These are phyloP conservation scores for Epinephelus fuscoguttatus DNA, from an alignment of 2,113 vertebrate species.

Conservation along the genomic window DNA sequence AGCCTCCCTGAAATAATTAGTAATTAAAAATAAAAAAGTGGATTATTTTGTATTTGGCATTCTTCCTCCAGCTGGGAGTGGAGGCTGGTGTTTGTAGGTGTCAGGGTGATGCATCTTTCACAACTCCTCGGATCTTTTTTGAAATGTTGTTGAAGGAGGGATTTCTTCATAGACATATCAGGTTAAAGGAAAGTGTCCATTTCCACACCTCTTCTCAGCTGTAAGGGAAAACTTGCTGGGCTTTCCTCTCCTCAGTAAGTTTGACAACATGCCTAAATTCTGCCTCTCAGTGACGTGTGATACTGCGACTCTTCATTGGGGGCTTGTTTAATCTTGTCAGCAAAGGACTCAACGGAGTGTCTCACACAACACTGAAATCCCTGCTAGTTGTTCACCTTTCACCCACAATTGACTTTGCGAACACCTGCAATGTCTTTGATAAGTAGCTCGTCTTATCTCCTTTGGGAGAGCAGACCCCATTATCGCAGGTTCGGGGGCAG, in stretches of 20 bases:
- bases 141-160: constrained; percentile 42
- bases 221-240: constrained; percentile 45
- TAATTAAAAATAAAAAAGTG: constrained; percentile 84
- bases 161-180: constrained; percentile 56
- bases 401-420: constrained; percentile 75
- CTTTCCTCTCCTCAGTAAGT: constrained; percentile 59
- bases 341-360: constrained; percentile 56
- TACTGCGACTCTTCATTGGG: constrained; percentile 50
- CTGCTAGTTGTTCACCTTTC: constrained; percentile 69
- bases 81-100: constrained; percentile 60
- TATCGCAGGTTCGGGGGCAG: constrained; percentile 70
- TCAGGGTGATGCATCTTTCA: constrained; percentile 62
- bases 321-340: constrained; percentile 74
- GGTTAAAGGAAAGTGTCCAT: constrained; percentile 60
- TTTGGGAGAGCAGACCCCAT: constrained; percentile 72
- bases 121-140: constrained; percentile 54
- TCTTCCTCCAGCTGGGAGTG: constrained; percentile 48
- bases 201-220: constrained; percentile 14
- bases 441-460: constrained; percentile 80
- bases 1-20: constrained; percentile 86
- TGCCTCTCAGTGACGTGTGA: constrained; percentile 53
- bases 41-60: constrained; percentile 67
- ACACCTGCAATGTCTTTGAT: constrained; percentile 79
- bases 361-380: constrained; percentile 70
- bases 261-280: constrained; percentile 54